Evolutionary conservation across 2,888 invertebrate genomes (phyloP), one percentile per base, ranked within the genome.

Genomic region (Ligdia adustata): DNA sequence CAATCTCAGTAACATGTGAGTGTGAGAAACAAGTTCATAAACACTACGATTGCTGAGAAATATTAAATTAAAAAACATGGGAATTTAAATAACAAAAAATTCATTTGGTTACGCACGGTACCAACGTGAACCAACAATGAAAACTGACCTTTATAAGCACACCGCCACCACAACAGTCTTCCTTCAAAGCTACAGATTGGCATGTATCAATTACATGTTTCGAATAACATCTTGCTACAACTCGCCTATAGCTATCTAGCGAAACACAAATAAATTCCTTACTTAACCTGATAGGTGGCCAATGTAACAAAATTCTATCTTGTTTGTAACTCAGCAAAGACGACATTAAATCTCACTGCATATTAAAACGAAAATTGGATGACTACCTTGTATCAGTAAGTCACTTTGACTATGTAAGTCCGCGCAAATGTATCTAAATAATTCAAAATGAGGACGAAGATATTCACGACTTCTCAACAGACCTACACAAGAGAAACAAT

Each of bases 91-190:
- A n/a, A n/a, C n/a, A n/a, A n/a, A n/a, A n/a, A n/a, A n/a, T n/a
- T n/a, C n/a, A n/a, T n/a, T n/a, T n/a, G n/a, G n/a, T n/a, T n/a
- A n/a, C n/a, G n/a, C n/a, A n/a, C n/a, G n/a, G n/a, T n/a, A n/a
- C n/a, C n/a, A n/a, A n/a, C n/a, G n/a, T n/a, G n/a, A n/a, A n/a
- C n/a, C n/a, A n/a, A n/a, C n/a, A n/a, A n/a, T n/a, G n/a, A n/a
- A n/a, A n/a, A n/a, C 6, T 35, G 9, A 24, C 35, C 6, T 24
- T 24, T 14, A 26, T 35, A 11, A 16, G 5, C 9, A 26, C 35
- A 15, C 35, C 35, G 15, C 35, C 26, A 16, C 35, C 35, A 13
- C 35, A 35, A 15, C 35, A 35, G 4, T 35, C 26, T 4, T 9
- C 9, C 1, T 35, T 35, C 15, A 26, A 26, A 26, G 35, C 26